phyloP scores from a whole-genome alignment of 2,797 vertebrate genomes.

The Melanotaenia boesemani region DNA sequence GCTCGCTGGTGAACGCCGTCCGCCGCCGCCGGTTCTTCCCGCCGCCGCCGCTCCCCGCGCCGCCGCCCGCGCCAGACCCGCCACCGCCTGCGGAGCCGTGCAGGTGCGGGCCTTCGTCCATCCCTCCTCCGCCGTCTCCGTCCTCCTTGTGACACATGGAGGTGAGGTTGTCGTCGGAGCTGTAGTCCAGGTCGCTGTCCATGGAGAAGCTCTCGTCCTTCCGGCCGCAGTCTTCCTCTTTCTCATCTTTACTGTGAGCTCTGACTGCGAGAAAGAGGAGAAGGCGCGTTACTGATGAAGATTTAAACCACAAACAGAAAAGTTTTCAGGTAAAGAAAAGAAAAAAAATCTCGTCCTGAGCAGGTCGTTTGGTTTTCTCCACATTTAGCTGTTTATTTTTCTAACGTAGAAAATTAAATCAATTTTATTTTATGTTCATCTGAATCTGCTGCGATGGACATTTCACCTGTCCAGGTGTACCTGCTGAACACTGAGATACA shows the following conservation, averaged over 20 bases:
- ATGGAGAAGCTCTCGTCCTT: conserved; percentile 95
- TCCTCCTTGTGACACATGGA: conserved; percentile 90
- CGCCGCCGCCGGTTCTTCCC: conserved; percentile 93
- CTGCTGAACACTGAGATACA: too few species aligned
- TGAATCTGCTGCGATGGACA: too few species aligned
- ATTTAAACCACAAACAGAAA: too few species aligned
- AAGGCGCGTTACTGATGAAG: too few species aligned
- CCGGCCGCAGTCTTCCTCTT: conserved; percentile 89
- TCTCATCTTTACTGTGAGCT: conserved; percentile 89
- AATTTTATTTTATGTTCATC: too few species aligned
- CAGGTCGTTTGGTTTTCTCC: too few species aligned
- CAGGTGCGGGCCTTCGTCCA: conserved; percentile 66
- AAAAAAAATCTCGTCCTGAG: too few species aligned
- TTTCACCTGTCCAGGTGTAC: too few species aligned
- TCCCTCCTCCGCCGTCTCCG: conserved; percentile 75
- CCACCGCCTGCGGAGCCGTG: conserved; percentile 60
- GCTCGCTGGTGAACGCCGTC: conserved; percentile 98
- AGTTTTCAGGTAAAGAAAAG: too few species aligned
- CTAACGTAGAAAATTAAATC: too few species aligned
- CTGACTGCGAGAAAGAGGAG: conserved; percentile 42
- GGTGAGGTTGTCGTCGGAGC: conserved; percentile 94
- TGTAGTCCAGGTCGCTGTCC: conserved; percentile 98
- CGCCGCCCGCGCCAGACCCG: conserved; percentile 68
- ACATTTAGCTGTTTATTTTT: too few species aligned
- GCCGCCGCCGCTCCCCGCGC: conserved; percentile 48